Evolutionary conservation across 2,797 vertebrate genomes (phyloP).

Genomic region (Vireo griseus): DNA sequence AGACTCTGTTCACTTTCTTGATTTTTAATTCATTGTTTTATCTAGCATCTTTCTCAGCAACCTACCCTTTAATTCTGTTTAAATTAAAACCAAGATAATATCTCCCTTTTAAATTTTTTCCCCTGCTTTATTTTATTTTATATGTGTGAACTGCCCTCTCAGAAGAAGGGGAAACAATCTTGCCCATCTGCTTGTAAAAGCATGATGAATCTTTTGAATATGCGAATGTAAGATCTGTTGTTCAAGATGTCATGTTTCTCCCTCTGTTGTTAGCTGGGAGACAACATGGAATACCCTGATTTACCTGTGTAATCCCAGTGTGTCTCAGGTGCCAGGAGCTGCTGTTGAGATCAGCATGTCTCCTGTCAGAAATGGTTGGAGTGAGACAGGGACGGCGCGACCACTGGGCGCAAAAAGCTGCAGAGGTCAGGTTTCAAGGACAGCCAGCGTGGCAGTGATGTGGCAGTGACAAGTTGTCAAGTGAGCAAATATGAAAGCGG

Average conservation of each 20-base stretch:
- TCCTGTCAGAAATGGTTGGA: slow-evolving; percentile 92
- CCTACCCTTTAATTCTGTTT: not conserved
- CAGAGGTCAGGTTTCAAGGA: slow-evolving; percentile 91
- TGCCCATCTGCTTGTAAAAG: slow-evolving; percentile 71
- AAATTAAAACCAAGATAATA: not conserved
- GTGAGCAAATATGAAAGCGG: slow-evolving; percentile 60
- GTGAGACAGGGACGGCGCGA: slow-evolving; percentile 91
- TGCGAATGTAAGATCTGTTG: slow-evolving; percentile 73
- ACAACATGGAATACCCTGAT: slow-evolving; percentile 83
- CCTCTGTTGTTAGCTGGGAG: slow-evolving; percentile 74
- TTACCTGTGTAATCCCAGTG: slow-evolving; percentile 92
- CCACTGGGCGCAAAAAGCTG: slow-evolving; percentile 82
- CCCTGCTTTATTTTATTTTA: not conserved
- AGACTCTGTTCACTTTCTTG: not conserved
- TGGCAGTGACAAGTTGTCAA: slow-evolving; percentile 89
- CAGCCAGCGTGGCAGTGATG: slow-evolving; percentile 83
- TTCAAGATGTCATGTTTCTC: slow-evolving; percentile 77
- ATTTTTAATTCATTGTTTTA: not conserved
- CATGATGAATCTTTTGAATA: slow-evolving; percentile 76
- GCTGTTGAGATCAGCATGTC: slow-evolving; percentile 78
- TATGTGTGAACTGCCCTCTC: slow-evolving; percentile 29
- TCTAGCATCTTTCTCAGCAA: not conserved
- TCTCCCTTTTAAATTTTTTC: not conserved
- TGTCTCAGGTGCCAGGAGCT: slow-evolving; percentile 84
- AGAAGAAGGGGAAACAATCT: slow-evolving; percentile 40